Base-by-base conservation (phyloP, 2,888 invertebrate genomes). In the Neoscelio sp. region DNA sequence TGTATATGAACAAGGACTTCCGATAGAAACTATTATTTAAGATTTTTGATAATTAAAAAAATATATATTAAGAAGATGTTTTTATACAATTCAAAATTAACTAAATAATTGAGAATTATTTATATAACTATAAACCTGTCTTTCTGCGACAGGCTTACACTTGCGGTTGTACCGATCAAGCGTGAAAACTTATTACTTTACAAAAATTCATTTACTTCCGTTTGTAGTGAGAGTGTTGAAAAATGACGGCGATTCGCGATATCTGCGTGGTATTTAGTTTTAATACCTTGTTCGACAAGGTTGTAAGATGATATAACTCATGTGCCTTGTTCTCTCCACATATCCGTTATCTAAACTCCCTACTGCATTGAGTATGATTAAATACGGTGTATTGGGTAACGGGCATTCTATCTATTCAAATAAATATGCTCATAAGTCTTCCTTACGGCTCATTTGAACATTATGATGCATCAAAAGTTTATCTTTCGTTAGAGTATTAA, bases 331-430 rank as follows among this genome's bases (percentile, higher is more conserved):
- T 64, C 28, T 50, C 17, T 15, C 8, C 10, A 33, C 38, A 48
- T 64, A 64, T 64, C 60, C 38, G 48, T 50, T 64, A 64, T 38
- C 64, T 64, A 48, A 48, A 50, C 64, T 64, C 48, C 64, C 64
- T 64, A 48, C 38, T 64, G 26, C 48, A 48, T 50, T 64, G 64
- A 64, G 38, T 64, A 64, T 50, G 48, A 64, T 64, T 48, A 64
- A 64, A 38, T 48, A 17, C 64, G 10, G 10, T 26, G 38, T 17
- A 46, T 64, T 64, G 48, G 17, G 15, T 46, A 64, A 64, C 35
- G 1, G 8, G 17, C 30, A 44, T 20, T 2, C 60, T 44, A 42
- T 58, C 42, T 13, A 42, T 42, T 42, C 28, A 18, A 40, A 20
- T 26, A 42, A 42, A 58, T 58, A 42, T 42, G 30, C 17, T 42